Base-by-base conservation (phyloP, 2,888 invertebrate genomes). In the Saturnia japonica region DNA sequence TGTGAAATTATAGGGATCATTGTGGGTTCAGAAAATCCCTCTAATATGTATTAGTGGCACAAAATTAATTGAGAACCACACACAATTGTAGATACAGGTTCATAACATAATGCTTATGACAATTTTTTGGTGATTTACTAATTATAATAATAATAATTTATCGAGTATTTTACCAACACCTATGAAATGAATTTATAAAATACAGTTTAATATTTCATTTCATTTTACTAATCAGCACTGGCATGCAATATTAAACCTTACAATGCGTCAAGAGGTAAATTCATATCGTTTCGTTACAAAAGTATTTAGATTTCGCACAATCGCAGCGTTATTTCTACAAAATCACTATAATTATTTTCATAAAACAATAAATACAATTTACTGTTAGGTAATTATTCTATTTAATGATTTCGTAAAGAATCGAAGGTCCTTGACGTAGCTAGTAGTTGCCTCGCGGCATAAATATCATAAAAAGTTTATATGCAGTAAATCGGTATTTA, bases 401-500 rank as follows among this genome's bases (percentile, higher is more conserved):
- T 40, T 40, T 9, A 40, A 64, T 16, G 19, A 7, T 69, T 43
- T 69, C 64, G 69, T 64, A 69, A 69, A 19, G 40, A 28, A 51
- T 40, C 40, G 62, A 68, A 68, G 68, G 70, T 45, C 70, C 1
- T 28, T 22, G 28, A n/a, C 40, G 67, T 43, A 42, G 43, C 9
- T 34, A n/a, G 9, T 19, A 57, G 47, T 45, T n/a, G 40, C 45
- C 68, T 25, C 60, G 34, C 47, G 12, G 40, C 69, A 45, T 25
- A 45, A 34, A 67, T 67, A 60, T 60, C 22, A 28, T 16, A 57
- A 67, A 47, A 8, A 14, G 16, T 64, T 40, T 70, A 47, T 45
- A 70, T 67, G 54, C 43, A 51, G 70, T 12, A 64, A 67, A 70
- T 67, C 40, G 47, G 60, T 62, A 60, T 70, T 70, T 68, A 71